These are phyloP conservation scores for Sapajus apella DNA, from an alignment of 2,113 vertebrate genomes.

Conservation along the genomic window DNA sequence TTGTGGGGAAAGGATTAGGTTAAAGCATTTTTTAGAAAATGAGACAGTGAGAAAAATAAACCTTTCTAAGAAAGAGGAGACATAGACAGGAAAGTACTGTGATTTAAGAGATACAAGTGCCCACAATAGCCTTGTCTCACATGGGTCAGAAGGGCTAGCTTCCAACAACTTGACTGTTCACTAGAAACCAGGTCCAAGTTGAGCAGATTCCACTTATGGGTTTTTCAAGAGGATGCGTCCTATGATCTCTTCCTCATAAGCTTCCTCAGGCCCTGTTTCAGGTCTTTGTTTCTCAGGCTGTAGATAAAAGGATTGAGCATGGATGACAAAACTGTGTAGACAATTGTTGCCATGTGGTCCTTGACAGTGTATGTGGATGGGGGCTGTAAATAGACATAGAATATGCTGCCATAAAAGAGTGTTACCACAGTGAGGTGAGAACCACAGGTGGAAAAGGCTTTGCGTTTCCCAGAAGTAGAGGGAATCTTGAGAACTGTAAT, in stretches of 20 bases:
- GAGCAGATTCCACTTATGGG: background rate
- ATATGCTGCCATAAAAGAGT: slow-evolving; percentile 73
- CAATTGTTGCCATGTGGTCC: slow-evolving; percentile 55
- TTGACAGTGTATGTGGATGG: slow-evolving; percentile 54
- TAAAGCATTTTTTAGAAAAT: background rate
- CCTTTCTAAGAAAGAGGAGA: background rate
- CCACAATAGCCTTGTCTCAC: background rate
- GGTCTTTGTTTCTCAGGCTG: slow-evolving; percentile 29
- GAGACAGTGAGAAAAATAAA: background rate
- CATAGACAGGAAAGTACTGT: background rate
- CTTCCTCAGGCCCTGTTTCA: slow-evolving; percentile 1
- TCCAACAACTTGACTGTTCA: background rate
- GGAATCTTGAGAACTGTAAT: slow-evolving; percentile 61
- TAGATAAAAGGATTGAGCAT: slow-evolving; percentile 43
- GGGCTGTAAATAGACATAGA: slow-evolving; percentile 74
- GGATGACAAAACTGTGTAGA: slow-evolving; percentile 39
- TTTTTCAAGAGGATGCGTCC: background rate
- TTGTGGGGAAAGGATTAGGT: background rate
- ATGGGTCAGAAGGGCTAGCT: background rate
- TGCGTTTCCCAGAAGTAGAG: slow-evolving; percentile 62
- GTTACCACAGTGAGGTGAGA: slow-evolving; percentile 63
- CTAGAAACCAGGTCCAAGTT: background rate
- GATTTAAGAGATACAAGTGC: background rate
- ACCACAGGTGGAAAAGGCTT: slow-evolving; percentile 73
- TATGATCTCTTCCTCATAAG: background rate